Base-by-base conservation (phyloP, 2,797 vertebrate genomes). In the Mionectes olivaceus region DNA sequence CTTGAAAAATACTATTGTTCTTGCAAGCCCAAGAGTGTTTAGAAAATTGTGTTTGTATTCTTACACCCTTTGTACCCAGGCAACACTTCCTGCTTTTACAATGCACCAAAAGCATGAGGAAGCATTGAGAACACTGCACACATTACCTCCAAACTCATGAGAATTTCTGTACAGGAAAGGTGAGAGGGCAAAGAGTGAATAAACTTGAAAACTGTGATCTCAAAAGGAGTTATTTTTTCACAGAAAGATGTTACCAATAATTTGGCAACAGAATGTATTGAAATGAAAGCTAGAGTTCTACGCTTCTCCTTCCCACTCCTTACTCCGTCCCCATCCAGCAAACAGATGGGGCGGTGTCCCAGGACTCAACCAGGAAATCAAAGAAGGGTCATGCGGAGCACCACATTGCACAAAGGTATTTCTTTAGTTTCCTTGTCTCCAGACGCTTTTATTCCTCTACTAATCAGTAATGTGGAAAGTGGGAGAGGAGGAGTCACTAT, bases 41-140 rank as follows among this genome's bases (percentile, higher is more conserved):
- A 50, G n/a, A 65, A 59, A 89, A 56, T 19, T 32, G 16, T 86
- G 64, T 96, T 78, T 88, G 77, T 94, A 44, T 65, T 73, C 70
- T 87, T 90, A 85, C 55, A 84, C 81, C 81, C 87, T 93, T 92
- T 94, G 91, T 84, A 89, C 87, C 87, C 56, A 92, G 0, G 2
- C 35, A 44, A 75, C 25, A 44, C 32, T 95, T 96, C 90, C 96
- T 95, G 74, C 83, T 94, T 93, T 90, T 96, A 74, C 83, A 93
- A 82, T 59, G 21, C 65, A 76, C 59, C 32, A 52, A 52, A 68
- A 87, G 44, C 47, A 84, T 59, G 46, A 85, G 86, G 63, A 93
- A 92, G 74, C 57, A 57, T 9, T 59, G 15, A 41, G 53, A 92
- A 43, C 6, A 5, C 52, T 71, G n/a, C 46, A 83, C 21, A 18